Evolutionary conservation across 2,888 invertebrate species (phyloP).

Genomic region (Tineola bisselliella): DNA sequence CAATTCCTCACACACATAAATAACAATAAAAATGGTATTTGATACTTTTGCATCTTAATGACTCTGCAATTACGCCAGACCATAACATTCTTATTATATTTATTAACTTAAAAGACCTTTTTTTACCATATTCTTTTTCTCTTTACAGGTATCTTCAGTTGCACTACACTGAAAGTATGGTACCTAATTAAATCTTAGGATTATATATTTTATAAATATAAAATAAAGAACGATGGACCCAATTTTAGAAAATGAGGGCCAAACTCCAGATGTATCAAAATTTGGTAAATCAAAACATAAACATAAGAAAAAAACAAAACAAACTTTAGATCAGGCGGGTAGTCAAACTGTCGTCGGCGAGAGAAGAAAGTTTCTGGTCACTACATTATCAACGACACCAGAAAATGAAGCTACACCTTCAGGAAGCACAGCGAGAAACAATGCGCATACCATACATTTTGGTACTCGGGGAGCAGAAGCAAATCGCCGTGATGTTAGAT

Average conservation of each 20-base stretch:
- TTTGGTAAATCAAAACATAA: slow-evolving; percentile 55
- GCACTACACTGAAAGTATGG: slow-evolving; percentile 37
- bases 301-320: slow-evolving; percentile 45
- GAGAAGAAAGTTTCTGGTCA: slow-evolving; percentile 53
- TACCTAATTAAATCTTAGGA: slow-evolving; percentile 36
- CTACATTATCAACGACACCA: slow-evolving; percentile 44
- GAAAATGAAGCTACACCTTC: slow-evolving; percentile 40
- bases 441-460: slow-evolving; percentile 61
- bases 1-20: no score
- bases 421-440: slow-evolving; percentile 38
- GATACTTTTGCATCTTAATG: not conserved
- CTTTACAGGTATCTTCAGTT: slow-evolving; percentile 40
- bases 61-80: no score
- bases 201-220: slow-evolving; percentile 24
- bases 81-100: not conserved
- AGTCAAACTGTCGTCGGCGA: slow-evolving; percentile 56
- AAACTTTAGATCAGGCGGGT: slow-evolving; percentile 35
- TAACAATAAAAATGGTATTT: not conserved
- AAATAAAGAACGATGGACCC: slow-evolving; percentile 49
- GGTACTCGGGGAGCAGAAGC: slow-evolving; percentile 59
- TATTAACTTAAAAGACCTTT: not conserved
- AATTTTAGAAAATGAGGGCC: slow-evolving; percentile 58
- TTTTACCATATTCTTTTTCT: slow-evolving; percentile 20
- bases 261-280: slow-evolving; percentile 43
- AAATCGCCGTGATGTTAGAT: slow-evolving; percentile 53